phyloP scores from a whole-genome alignment of 1,140 invertebrate genomes.

The Epicauta chinensis region DNA sequence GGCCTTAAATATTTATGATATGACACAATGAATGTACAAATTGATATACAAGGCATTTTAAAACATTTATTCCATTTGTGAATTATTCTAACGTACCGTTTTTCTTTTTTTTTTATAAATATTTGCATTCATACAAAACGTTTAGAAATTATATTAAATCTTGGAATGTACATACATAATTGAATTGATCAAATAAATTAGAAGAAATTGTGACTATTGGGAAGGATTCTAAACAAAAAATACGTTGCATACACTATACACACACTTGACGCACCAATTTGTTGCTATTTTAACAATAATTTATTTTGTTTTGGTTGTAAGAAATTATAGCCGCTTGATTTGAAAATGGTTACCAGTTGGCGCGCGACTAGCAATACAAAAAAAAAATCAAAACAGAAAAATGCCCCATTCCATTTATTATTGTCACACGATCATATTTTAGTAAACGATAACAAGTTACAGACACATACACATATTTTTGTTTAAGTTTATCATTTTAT shows the following conservation, averaged over 20 bases:
- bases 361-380: too few relatives aligned
- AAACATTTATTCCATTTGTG: constrained; percentile 23
- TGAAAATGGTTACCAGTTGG: too few relatives aligned
- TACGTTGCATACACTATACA: constrained; percentile 11
- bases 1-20: constrained; percentile 29
- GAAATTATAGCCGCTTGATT: constrained; percentile 23
- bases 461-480: too few relatives aligned
- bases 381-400: too few relatives aligned
- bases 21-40: constrained; percentile 35
- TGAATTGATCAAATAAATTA: too few relatives aligned
- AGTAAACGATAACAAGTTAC: too few relatives aligned
- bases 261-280: constrained; percentile 7
- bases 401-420: constrained; percentile 38
- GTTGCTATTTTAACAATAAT: constrained; percentile 13
- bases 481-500: too few relatives aligned
- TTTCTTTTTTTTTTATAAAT: background rate
- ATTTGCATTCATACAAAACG: too few relatives aligned
- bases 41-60: constrained; percentile 37
- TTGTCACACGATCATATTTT: constrained; percentile 25
- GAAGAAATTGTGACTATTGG: background rate
- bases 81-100: background rate
- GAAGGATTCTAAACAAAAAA: background rate
- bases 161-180: constrained; percentile 11
- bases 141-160: too few relatives aligned
- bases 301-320: too few relatives aligned